A percentile compares a stretch with the other conserved stretches of the same genome.
Conservation (phyloP, 2,797 vertebrate genomes). For the Parambassis ranga region DNA sequence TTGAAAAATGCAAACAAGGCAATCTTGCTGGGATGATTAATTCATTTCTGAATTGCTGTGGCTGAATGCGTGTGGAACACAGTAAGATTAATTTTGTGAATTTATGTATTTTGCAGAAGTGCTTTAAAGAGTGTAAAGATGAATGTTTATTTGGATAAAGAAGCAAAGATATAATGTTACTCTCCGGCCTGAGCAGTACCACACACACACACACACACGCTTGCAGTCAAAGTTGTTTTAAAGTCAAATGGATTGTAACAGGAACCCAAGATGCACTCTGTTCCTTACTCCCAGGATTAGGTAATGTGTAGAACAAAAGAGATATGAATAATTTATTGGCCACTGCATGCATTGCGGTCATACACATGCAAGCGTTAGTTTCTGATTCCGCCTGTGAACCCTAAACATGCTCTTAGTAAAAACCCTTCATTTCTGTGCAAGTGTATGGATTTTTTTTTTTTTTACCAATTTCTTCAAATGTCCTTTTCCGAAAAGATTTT, state of each 20-base stretch:
- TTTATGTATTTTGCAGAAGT: constrained; percentile 47
- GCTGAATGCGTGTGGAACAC: constrained; percentile 48
- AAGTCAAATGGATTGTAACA: constrained; percentile 83
- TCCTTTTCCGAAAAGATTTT: neutral
- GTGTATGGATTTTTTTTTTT: neutral
- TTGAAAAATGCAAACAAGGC: constrained; percentile 62
- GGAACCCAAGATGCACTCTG: constrained; percentile 70
- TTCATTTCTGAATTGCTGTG: constrained; percentile 57
- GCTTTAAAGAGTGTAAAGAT: constrained; percentile 48
- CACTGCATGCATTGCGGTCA: constrained; percentile 64
- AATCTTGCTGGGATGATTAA: constrained; percentile 59
- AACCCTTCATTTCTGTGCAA: neutral
- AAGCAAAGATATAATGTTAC: constrained; percentile 48
- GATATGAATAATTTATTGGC: constrained; percentile 80
- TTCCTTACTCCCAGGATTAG: constrained; percentile 68
- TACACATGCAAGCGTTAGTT: constrained; percentile 71
- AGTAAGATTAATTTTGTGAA: constrained; percentile 63
- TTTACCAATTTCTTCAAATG: neutral
- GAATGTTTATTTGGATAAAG: constrained; percentile 60
- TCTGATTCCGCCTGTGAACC: constrained; percentile 52
- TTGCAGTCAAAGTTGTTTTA: constrained; percentile 80
- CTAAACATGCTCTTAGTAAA: constrained; percentile 27
- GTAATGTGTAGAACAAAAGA: constrained; percentile 81
- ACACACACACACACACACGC: constrained; percentile 2
- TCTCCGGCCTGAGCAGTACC: constrained; percentile 1